Base-by-base conservation (phyloP, 2,888 invertebrate species). In the Epinotia nisella region DNA sequence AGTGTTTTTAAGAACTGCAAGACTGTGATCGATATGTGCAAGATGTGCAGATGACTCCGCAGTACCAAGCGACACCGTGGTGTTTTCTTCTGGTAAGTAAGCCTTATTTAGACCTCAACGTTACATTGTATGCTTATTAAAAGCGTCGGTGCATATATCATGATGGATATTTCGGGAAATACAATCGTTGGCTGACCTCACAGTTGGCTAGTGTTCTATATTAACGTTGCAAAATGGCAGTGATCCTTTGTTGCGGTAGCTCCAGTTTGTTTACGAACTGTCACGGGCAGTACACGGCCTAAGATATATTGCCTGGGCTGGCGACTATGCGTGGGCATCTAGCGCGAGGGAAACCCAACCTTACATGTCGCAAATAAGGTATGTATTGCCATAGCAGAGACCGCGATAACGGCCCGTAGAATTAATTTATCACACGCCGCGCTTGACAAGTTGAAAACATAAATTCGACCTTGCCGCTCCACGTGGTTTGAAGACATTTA, bases 371-470 rank as follows among this genome's bases (percentile, higher is more conserved):
- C 0, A 0, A 0, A 71, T 86, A 90, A 80, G 80, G 87, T 78
- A 67, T 53, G 83, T 76, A 83, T 68, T 88, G 60, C 69, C 17
- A 15, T 76, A 74, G 17, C 60, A 1, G 4, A 10, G 19, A 51
- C 51, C 75, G 83, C 89, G 88, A 91, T 93, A 93, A 93, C 92
- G 91, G 91, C 90, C 88, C 91, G 92, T 92, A 91, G 93, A 92
- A 93, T 93, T 94, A 94, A 94, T 94, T 94, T 94, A 94, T 94
- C 92, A 93, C 93, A 92, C 92, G 93, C 91, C 93, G 91, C 87
- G 92, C 93, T 94, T 94, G 93, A 94, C 93, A 94, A 94, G 93
- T 93, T 93, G 93, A 94, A 94, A 94, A 94, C 93, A 94, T 93
- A 93, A 93, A 93, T 93, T 94, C 92, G 93, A 93, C 93, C 93